Conservation (phyloP, 2,888 invertebrate species). For the Spisula subtruncata region DNA sequence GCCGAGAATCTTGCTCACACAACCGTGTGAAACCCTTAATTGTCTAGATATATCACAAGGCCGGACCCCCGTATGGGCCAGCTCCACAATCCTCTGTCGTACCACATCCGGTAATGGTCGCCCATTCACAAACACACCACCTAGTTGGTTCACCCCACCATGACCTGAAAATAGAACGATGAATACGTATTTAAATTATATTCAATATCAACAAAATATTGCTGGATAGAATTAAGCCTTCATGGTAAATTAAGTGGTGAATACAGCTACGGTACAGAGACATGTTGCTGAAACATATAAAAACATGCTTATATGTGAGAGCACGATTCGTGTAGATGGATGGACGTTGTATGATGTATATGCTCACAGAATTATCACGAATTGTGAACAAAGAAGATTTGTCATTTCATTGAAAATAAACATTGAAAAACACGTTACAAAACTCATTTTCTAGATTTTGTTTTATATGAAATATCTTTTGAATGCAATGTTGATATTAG, state of each 20-base stretch:
- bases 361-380: too few species aligned
- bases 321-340: not conserved
- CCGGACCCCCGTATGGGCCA: constrained; percentile 97
- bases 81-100: constrained; percentile 97
- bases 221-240: not conserved
- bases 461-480: too few species aligned
- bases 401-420: too few species aligned
- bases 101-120: constrained; percentile 98
- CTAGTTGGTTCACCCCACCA: constrained; percentile 98
- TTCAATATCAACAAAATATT: constrained; percentile 17
- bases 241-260: not conserved
- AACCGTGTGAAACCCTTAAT: constrained; percentile 97
- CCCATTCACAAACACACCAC: constrained; percentile 98
- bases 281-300: not conserved
- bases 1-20: constrained; percentile 97
- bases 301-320: not conserved
- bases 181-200: not conserved
- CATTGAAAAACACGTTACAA: too few species aligned
- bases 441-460: too few species aligned
- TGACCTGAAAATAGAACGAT: constrained; percentile 91
- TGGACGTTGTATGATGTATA: not conserved
- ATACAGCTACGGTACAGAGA: not conserved
- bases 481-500: too few species aligned
- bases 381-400: too few species aligned
- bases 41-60: constrained; percentile 99